These are phyloP conservation scores for Scolanthus callimorphus DNA, from an alignment of 92 coral and sea anemone genomes.

Conservation along the genomic window DNA sequence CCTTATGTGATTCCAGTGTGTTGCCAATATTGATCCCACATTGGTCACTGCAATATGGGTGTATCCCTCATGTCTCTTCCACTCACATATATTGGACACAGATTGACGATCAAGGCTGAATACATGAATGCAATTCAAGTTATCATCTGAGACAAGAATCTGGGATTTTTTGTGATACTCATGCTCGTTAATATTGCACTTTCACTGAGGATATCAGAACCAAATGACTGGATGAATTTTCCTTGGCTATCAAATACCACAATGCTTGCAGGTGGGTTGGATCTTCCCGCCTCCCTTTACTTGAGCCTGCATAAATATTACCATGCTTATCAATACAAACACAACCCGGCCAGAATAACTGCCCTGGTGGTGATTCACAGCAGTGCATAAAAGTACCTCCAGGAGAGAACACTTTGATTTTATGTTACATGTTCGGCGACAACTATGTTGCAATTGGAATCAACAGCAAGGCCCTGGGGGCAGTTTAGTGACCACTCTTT, in stretches of 20 bases:
- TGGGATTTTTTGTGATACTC: background rate
- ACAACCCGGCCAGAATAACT: slow-evolving; percentile 20
- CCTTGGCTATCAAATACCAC: slow-evolving; percentile 6
- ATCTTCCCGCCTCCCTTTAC: slow-evolving; percentile 29
- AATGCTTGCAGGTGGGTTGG: background rate
- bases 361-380: background rate
- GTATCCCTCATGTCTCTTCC: slow-evolving; percentile 34
- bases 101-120: slow-evolving; percentile 25
- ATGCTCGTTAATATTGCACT: slow-evolving; percentile 6
- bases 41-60: slow-evolving; percentile 32
- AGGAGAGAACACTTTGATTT: slow-evolving; percentile 15
- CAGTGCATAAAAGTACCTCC: slow-evolving; percentile 13
- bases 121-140: slow-evolving; percentile 20
- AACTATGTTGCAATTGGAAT: slow-evolving; percentile 4
- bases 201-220: background rate
- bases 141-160: slow-evolving; percentile 18
- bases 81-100: slow-evolving; percentile 17
- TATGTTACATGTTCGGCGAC: slow-evolving; percentile 35
- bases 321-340: background rate
- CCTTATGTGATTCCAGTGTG: slow-evolving; percentile 42
- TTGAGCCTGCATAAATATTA: slow-evolving; percentile 15
- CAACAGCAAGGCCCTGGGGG: slow-evolving; percentile 23
- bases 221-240: slow-evolving; percentile 2
- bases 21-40: slow-evolving; percentile 18
- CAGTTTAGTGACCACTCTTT: slow-evolving; percentile 11